Conservation (phyloP, 2,888 invertebrate species). For the Spisula solida region DNA sequence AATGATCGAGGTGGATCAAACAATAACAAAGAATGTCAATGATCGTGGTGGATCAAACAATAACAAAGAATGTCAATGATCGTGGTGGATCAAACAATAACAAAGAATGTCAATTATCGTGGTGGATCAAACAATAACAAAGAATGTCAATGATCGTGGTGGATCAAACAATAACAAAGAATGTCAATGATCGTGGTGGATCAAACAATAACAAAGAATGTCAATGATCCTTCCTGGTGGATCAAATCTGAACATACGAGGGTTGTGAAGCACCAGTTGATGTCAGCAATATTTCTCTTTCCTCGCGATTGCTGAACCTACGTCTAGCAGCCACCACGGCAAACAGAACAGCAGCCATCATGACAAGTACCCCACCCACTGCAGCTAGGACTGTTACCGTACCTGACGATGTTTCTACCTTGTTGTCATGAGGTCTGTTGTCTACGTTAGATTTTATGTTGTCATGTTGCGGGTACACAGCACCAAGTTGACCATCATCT, state of each 20-base stretch:
- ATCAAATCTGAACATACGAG: neutral
- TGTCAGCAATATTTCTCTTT: slow-evolving; percentile 35
- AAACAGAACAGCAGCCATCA: slow-evolving; percentile 33
- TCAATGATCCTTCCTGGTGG: neutral
- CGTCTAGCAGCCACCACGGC: slow-evolving; percentile 38
- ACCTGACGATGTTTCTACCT: neutral
- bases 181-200: too few relatives aligned
- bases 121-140: too few relatives aligned
- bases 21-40: too few relatives aligned
- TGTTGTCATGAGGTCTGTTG: neutral
- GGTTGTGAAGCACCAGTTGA: neutral
- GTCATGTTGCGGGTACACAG: neutral
- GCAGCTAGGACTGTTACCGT: slow-evolving; percentile 30
- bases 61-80: too few relatives aligned
- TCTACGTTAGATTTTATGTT: neutral
- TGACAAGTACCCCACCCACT: slow-evolving; percentile 31
- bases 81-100: too few relatives aligned
- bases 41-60: too few relatives aligned
- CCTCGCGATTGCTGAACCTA: slow-evolving; percentile 3
- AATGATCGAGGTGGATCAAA: too few relatives aligned
- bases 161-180: too few relatives aligned
- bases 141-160: too few relatives aligned
- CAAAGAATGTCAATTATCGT: too few relatives aligned
- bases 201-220: neutral
- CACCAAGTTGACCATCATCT: neutral